Conservation (phyloP, 1,140 invertebrate genomes). For the Tetragonula clypearis region DNA sequence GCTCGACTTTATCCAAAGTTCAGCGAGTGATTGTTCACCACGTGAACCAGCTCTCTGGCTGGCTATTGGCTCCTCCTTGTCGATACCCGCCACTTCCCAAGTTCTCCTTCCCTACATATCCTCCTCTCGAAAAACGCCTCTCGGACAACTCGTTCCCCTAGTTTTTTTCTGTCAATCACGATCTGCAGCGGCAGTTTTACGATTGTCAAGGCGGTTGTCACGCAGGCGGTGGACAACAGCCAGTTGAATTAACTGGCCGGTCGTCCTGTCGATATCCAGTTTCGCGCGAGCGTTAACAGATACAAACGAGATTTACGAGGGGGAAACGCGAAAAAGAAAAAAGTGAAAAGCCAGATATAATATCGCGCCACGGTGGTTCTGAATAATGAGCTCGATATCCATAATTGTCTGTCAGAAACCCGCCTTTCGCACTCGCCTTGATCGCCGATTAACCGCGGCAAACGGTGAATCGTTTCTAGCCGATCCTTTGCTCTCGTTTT, state of each 20-base stretch:
- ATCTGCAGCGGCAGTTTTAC: not conserved
- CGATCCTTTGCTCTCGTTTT: not conserved
- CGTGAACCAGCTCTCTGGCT: not conserved
- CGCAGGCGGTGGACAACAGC: not conserved
- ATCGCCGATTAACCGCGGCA: slow-evolving; percentile 1
- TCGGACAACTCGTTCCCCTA: slow-evolving; percentile 7
- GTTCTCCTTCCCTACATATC: not conserved
- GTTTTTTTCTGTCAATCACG: not conserved
- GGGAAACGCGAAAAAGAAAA: slow-evolving; percentile 14
- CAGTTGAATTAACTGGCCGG: slow-evolving; percentile 34
- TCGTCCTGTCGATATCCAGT: slow-evolving; percentile 30
- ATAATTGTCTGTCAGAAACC: slow-evolving; percentile 46
- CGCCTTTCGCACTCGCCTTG: slow-evolving; percentile 1
- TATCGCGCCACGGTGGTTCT: slow-evolving; percentile 30
- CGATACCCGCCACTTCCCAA: not conserved
- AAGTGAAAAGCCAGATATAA: not conserved
- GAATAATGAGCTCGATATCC: slow-evolving; percentile 45
- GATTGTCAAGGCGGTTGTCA: not conserved
- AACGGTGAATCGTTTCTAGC: not conserved
- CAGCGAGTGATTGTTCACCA: slow-evolving; percentile 28
- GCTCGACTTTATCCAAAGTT: slow-evolving; percentile 50
- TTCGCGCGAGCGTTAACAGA: slow-evolving; percentile 23
- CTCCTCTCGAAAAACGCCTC: not conserved
- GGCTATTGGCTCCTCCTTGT: not conserved
- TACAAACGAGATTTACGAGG: slow-evolving; percentile 35